Conservation (phyloP, 2,113 vertebrate species). For the Phylloscopus trochiloides region DNA sequence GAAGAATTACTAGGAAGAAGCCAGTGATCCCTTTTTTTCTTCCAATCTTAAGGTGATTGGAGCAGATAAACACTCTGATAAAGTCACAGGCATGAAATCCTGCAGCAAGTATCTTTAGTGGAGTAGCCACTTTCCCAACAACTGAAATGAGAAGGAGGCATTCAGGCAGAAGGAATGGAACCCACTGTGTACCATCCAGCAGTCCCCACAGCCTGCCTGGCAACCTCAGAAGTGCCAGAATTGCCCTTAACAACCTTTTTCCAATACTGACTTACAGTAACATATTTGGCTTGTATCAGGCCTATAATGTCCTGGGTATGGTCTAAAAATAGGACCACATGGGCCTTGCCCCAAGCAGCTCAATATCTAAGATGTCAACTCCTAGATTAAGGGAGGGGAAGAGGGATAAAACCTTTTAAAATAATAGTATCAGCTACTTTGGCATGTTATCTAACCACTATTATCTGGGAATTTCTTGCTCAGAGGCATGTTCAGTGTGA, state of each 20-base stretch:
- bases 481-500: conserved; percentile 26
- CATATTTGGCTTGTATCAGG: conserved; percentile 19
- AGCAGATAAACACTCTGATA: neutral
- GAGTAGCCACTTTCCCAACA: neutral
- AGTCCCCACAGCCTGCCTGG: neutral
- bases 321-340: conserved; percentile 24
- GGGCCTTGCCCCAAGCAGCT: neutral
- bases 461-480: conserved; percentile 59
- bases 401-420: conserved; percentile 45
- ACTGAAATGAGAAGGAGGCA: neutral
- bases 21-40: neutral
- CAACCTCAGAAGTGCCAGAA: neutral
- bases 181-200: neutral
- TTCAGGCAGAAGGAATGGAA: neutral
- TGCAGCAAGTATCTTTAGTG: neutral
- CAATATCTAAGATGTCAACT: conserved; percentile 51
- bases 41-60: neutral
- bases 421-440: conserved; percentile 46
- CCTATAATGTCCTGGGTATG: neutral
- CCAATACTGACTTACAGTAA: conserved; percentile 37
- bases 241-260: conserved; percentile 37
- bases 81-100: neutral
- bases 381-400: conserved; percentile 32
- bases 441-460: conserved; percentile 32
- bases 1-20: neutral